Base-by-base conservation (phyloP, 2,113 vertebrate genomes). In the Proteles cristata region DNA sequence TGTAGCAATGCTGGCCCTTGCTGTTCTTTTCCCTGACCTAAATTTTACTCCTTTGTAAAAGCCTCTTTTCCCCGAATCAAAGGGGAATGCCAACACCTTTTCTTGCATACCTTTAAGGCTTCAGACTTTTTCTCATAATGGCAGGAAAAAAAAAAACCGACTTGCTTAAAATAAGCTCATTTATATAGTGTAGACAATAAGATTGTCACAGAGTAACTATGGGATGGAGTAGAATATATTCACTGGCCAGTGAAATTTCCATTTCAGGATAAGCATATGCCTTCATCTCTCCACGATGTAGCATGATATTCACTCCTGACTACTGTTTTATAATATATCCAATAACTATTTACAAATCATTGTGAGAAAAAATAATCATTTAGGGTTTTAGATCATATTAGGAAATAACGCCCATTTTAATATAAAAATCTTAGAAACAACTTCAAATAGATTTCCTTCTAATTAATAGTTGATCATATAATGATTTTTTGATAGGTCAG, bases 281-380 rank as follows among this genome's bases (percentile, higher is more conserved):
- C 65, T 97, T 93, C 80, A n/a, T 31, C 16, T 87, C 58, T 48
- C 50, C 65, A 26, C 33, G 92, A 98, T 43, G 45, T 61, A 98
- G 93, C 90, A 43, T 88, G 90, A 96, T 97, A 98, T 96, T 98
- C 98, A 98, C 90, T 98, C 97, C 0, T 86, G 93, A 96, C 91
- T 97, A 97, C 97, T 97, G 98, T 92, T 97, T 90, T 98, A 96
- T 95, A 95, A 97, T 97, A 97, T 9, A 91, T 93, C 97, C 97
- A 98, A 96, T 97, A 98, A 73, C 90, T 98, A 98, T 97, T 98
- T 98, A 98, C 96, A 99, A 83, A 93, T 95, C 68, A 96, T 96
- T 98, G 98, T 95, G 98, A 98, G 98, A 98, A 98, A 98, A 98
- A 99, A 98, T 98, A 98, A 98, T 96, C 96, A 97, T 97, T 97